Percentiles rank a stretch among this genome's conserved stretches.
phyloP scores from a whole-genome alignment of 2,888 invertebrate species.

The Tupiocoris notatus region DNA sequence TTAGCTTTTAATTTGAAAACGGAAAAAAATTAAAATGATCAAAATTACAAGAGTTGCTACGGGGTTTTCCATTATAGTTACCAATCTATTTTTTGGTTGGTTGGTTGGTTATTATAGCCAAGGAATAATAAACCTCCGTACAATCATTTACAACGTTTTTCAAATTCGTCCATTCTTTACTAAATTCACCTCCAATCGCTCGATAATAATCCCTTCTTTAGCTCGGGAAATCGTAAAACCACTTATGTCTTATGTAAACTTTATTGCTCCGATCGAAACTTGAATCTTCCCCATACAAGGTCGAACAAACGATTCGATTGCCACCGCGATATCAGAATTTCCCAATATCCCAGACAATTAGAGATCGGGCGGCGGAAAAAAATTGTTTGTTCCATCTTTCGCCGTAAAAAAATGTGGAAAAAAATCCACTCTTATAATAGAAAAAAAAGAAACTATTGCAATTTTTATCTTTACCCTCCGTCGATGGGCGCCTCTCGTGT shows the following conservation, averaged over 20 bases:
- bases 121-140: no score
- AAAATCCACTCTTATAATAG: not conserved
- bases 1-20: no score
- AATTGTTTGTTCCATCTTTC: not conserved
- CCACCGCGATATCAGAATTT: not conserved
- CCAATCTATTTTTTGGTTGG: no score
- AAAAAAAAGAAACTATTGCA: not conserved
- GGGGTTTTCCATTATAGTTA: no score
- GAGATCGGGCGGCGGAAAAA: not conserved
- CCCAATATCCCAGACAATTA: not conserved
- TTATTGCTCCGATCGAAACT: not conserved
- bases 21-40: no score
- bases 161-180: no score
- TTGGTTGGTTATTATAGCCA: no score
- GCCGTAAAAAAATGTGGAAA: no score
- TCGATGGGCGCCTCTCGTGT: not conserved
- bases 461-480: not conserved
- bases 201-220: no score
- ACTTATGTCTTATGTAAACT: not conserved
- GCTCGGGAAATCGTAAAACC: not conserved
- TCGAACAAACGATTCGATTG: not conserved
- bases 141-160: no score
- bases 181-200: no score
- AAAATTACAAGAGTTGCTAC: no score
- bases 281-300: not conserved